Evolutionary conservation across 2,888 invertebrate species (phyloP), one percentile per base, ranked within the genome.

Genomic region (Ochropacha duplaris): DNA sequence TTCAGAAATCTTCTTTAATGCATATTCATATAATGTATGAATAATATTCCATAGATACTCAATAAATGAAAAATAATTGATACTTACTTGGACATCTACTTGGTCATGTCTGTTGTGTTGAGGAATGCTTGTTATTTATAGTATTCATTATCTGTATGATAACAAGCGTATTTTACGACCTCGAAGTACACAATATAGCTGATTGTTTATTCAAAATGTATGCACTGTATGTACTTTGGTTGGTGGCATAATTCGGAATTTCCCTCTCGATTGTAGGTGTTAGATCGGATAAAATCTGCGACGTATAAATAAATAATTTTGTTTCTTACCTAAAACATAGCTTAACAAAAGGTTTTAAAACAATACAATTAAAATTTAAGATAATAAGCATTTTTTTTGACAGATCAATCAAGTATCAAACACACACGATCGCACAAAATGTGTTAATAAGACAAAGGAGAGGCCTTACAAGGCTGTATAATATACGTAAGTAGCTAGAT

Each of bases 401-500:
- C 6, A 12, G 12, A 31, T 12, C 31, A 31, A 39, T 50, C 65
- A 84, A 87, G 83, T 88, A 88, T 85, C 86, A 89, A 87, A 68
- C 59, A 55, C 39, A 49, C 39, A 31, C 50, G 56, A 68, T 77
- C 75, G 58, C 49, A 58, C 62, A 64, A 68, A 28, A 72, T 61
- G 73, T 76, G 83, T 79, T 84, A 81, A 84, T 81, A 83, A 84
- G 80, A 86, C 83, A 80, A 83, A 83, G 76, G 78, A 74, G 89
- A 89, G 81, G 86, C 89, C 89, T 76, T 87, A 86, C 87, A 88
- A 90, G 88, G 88, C 74, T 79, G 75, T n/a, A n/a, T n/a, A n/a
- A n/a, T n/a, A n/a, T n/a, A n/a, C n/a, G n/a, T n/a, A n/a, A n/a
- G n/a, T n/a, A n/a, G n/a, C n/a, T n/a, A n/a, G n/a, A n/a, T n/a